Percentiles rank a stretch among this genome's conserved stretches.
Evolutionary conservation across 2,888 invertebrate species (phyloP).

Genomic region (Nomada ferruginata): DNA sequence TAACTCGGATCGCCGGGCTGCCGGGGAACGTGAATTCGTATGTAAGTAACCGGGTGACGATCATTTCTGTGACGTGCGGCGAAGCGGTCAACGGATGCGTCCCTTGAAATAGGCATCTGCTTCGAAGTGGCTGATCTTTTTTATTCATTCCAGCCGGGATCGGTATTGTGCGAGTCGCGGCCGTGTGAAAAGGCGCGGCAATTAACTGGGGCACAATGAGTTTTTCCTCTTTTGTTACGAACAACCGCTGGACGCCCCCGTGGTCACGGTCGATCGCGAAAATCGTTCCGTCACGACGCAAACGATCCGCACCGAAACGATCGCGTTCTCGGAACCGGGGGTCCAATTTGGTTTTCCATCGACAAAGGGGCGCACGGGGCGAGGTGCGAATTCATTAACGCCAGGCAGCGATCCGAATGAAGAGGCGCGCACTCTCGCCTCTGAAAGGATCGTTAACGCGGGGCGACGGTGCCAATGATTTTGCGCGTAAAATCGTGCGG

Average conservation of each 20-base stretch:
- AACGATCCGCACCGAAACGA: conserved; percentile 24
- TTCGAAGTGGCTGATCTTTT: conserved; percentile 15
- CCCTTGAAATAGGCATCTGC: too few species aligned
- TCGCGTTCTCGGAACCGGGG: conserved; percentile 14
- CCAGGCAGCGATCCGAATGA: background rate
- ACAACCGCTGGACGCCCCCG: background rate
- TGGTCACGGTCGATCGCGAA: conserved; percentile 42
- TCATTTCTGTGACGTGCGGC: background rate
- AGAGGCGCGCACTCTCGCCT: background rate
- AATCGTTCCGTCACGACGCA: conserved; percentile 56
- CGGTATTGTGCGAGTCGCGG: conserved; percentile 25
- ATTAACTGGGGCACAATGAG: conserved; percentile 49
- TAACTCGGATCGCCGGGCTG: too few species aligned
- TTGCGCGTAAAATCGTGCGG: conserved; percentile 40
- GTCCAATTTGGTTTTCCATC: background rate
- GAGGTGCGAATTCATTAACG: conserved; percentile 61
- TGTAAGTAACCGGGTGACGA: background rate
- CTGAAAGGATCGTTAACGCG: conserved; percentile 34
- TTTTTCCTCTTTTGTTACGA: conserved; percentile 46
- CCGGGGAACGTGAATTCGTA: too few species aligned
- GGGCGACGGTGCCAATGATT: conserved; percentile 39
- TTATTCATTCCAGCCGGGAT: conserved; percentile 27
- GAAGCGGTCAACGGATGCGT: too few species aligned
- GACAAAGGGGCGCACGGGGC: background rate
- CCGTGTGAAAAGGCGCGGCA: conserved; percentile 46